phyloP scores from a whole-genome alignment of 2,888 invertebrate genomes.

The Heliconius ethilla region DNA sequence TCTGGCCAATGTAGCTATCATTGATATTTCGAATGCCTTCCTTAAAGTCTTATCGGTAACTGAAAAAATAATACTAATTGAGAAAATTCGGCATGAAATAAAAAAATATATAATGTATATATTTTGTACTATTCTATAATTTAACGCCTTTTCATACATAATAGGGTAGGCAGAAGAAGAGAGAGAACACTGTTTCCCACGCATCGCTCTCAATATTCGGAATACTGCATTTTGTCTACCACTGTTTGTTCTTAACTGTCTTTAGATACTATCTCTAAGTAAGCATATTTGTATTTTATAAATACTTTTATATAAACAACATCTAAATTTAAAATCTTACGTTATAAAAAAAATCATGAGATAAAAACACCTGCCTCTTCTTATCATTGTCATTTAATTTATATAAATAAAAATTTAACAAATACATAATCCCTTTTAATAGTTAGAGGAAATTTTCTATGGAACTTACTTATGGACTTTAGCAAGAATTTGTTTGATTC shows the following conservation, averaged over 20 bases:
- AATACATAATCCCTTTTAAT: not conserved
- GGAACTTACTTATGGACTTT: slow-evolving; percentile 65
- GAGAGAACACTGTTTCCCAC: too few relatives aligned
- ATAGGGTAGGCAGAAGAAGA: too few relatives aligned
- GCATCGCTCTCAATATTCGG: too few relatives aligned
- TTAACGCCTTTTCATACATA: too few relatives aligned
- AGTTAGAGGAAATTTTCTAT: not conserved
- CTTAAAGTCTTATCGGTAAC: slow-evolving; percentile 66
- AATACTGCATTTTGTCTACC: too few relatives aligned
- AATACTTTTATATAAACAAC: not conserved
- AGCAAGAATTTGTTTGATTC: slow-evolving; percentile 61
- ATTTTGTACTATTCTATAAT: too few relatives aligned
- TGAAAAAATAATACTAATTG: slow-evolving; percentile 41
- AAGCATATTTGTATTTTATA: not conserved
- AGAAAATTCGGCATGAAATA: too few relatives aligned
- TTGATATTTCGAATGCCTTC: slow-evolving; percentile 65
- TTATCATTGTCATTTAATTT: slow-evolving; percentile 1
- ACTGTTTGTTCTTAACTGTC: not conserved
- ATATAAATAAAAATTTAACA: not conserved
- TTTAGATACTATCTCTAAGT: not conserved
- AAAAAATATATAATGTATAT: too few relatives aligned
- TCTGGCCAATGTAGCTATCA: slow-evolving; percentile 60
- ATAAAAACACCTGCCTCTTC: not conserved
- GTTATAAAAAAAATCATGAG: not conserved
- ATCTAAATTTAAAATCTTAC: not conserved